Conservation (phyloP, 1,140 invertebrate species). For the Oppia nitens region DNA sequence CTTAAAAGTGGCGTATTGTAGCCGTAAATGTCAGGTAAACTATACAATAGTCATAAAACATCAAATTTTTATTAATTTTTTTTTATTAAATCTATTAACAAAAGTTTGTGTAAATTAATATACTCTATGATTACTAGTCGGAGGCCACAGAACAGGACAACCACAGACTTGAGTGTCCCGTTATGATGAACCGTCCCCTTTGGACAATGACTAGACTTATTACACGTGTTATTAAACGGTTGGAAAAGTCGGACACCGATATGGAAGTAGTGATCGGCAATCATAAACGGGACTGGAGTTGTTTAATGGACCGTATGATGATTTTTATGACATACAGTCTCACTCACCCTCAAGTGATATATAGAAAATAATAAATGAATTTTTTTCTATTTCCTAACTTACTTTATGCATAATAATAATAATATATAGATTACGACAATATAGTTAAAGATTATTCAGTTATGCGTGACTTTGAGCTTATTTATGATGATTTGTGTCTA, state of each 20-base stretch:
- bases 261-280: not conserved
- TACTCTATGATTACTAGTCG: not conserved
- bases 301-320: not conserved
- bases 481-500: not conserved
- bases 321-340: not conserved
- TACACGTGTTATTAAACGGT: not conserved
- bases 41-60: not conserved
- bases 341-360: too few relatives aligned
- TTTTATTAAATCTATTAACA: not conserved
- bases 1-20: not conserved
- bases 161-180: slow-evolving; percentile 5
- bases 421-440: not conserved
- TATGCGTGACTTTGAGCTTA: not conserved
- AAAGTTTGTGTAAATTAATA: not conserved
- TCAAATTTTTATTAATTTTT: not conserved
- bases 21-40: not conserved
- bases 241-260: not conserved
- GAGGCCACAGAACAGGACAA: not conserved
- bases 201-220: slow-evolving; percentile 9
- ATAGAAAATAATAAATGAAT: not conserved
- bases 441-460: not conserved
- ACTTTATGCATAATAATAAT: too few relatives aligned
- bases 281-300: not conserved
- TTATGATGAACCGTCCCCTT: not conserved
- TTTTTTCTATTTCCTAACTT: not conserved